phyloP scores from a whole-genome alignment of 2,888 invertebrate genomes.

The Drosophila borborema region DNA sequence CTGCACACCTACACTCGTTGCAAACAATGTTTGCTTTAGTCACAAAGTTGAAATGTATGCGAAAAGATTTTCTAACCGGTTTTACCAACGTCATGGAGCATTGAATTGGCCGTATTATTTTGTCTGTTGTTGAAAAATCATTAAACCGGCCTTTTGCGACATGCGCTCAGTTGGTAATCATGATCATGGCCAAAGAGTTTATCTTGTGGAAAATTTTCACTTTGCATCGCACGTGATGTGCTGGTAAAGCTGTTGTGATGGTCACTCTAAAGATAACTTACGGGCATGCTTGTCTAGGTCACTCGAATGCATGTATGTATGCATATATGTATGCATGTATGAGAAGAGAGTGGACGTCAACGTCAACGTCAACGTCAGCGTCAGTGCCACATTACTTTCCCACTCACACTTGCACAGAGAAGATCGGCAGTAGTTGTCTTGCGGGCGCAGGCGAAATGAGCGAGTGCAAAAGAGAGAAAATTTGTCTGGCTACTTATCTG shows the following conservation, averaged over 20 bases:
- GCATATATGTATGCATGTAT: not conserved
- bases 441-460: constrained; percentile 49
- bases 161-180: constrained; percentile 18
- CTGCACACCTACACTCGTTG: constrained; percentile 2
- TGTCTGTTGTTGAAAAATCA: constrained; percentile 7
- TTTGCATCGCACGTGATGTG: constrained; percentile 59
- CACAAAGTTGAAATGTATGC: constrained; percentile 53
- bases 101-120: constrained; percentile 27
- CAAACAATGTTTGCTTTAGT: constrained; percentile 59
- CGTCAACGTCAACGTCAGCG: constrained; percentile 15
- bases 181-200: constrained; percentile 64
- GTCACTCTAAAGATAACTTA: constrained; percentile 59
- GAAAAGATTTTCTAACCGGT: constrained; percentile 75
- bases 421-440: not conserved
- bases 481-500: constrained; percentile 19
- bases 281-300: constrained; percentile 66
- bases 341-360: constrained; percentile 9
- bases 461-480: constrained; percentile 71
- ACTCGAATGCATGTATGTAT: constrained; percentile 30
- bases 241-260: constrained; percentile 23
- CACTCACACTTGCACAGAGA: constrained; percentile 9
- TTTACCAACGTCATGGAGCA: constrained; percentile 28
- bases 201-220: constrained; percentile 66
- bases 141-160: constrained; percentile 52
- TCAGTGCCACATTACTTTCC: constrained; percentile 48